phyloP scores from a whole-genome alignment of 2,888 invertebrate genomes.

The Idaea dimidiata region DNA sequence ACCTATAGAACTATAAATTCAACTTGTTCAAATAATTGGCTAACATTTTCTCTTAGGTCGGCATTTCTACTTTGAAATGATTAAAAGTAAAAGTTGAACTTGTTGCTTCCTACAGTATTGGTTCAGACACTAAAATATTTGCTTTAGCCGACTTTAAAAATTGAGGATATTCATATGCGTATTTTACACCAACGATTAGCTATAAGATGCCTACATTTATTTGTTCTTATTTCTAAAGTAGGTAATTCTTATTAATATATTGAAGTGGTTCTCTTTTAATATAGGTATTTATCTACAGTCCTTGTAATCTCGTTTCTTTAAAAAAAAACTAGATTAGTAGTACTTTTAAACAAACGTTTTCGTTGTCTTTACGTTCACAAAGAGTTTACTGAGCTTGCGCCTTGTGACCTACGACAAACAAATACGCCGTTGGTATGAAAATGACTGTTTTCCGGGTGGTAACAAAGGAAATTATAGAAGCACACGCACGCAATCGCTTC shows the following conservation, averaged over 20 bases:
- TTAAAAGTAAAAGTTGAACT: no score
- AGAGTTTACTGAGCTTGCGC: slow-evolving; percentile 4
- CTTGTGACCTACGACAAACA: slow-evolving; percentile 8
- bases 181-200: no score
- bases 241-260: neutral
- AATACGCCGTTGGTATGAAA: slow-evolving; percentile 26
- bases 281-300: neutral
- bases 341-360: neutral
- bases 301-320: neutral
- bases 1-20: no score
- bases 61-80: no score
- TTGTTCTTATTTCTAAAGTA: neutral
- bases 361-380: slow-evolving; percentile 2
- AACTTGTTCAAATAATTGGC: no score
- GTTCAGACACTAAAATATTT: no score
- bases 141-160: neutral
- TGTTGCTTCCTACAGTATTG: no score
- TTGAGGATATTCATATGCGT: neutral
- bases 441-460: slow-evolving; percentile 26
- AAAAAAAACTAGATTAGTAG: no score
- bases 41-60: no score
- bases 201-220: no score
- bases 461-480: slow-evolving; percentile 27
- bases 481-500: neutral
- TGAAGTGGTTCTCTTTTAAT: neutral